These are phyloP conservation scores for Chrysochloris asiatica DNA, from an alignment of 2,113 vertebrate genomes.

Conservation along the genomic window DNA sequence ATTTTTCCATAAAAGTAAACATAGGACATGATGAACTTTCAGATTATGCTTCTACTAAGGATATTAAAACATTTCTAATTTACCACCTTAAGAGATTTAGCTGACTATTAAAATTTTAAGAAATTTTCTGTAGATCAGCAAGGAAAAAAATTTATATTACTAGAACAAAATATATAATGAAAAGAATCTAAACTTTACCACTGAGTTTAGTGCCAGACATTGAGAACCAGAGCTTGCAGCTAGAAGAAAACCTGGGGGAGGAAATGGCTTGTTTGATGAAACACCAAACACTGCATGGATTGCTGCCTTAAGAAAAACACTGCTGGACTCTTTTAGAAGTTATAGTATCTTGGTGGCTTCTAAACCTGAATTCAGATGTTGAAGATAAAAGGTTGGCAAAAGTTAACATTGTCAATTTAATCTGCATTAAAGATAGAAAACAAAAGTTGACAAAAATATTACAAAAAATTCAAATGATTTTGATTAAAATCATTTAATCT, in stretches of 20 bases:
- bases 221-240: conserved; percentile 53
- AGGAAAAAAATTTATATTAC: conserved; percentile 66
- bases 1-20: conserved; percentile 38
- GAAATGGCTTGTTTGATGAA: background rate
- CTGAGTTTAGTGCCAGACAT: conserved; percentile 67
- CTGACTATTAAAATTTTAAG: conserved; percentile 62
- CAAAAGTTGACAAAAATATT: background rate
- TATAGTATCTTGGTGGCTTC: background rate
- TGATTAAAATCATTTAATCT: background rate
- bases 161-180: conserved; percentile 72
- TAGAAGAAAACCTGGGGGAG: background rate
- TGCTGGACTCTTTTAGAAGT: background rate
- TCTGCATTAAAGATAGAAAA: background rate
- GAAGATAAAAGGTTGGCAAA: background rate
- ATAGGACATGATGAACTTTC: conserved; percentile 51
- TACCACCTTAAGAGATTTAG: conserved; percentile 62
- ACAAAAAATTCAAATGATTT: background rate
- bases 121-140: conserved; percentile 57
- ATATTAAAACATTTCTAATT: conserved; percentile 50
- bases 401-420: conserved; percentile 23
- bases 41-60: conserved; percentile 44
- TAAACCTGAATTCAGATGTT: background rate
- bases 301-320: background rate
- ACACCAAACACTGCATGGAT: background rate
- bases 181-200: conserved; percentile 61